Conservation (phyloP, 1,140 invertebrate species). For the Maniola jurtina region DNA sequence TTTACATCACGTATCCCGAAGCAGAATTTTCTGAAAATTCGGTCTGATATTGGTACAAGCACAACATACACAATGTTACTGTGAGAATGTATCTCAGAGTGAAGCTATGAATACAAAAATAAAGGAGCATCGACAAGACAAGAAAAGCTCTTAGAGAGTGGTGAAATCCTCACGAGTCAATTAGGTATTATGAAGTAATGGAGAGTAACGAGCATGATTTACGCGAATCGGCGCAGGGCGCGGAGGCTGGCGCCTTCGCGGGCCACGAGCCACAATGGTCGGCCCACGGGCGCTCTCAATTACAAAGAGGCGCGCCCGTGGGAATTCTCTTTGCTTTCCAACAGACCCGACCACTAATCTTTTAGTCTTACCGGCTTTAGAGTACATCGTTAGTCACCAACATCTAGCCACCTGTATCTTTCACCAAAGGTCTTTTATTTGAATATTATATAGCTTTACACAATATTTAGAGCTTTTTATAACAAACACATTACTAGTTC, state of each 20-base stretch:
- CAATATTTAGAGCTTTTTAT: too few species aligned
- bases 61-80: background rate
- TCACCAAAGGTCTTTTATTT: background rate
- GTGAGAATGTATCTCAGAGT: background rate
- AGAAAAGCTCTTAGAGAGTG: conserved; percentile 43
- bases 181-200: conserved; percentile 77
- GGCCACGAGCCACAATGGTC: conserved; percentile 66
- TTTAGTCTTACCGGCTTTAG: conserved; percentile 53
- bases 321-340: conserved; percentile 54
- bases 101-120: conserved; percentile 38
- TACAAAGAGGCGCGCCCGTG: conserved; percentile 73
- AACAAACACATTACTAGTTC: too few species aligned
- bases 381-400: conserved; percentile 20
- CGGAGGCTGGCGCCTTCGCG: conserved; percentile 45
- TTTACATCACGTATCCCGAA: conserved; percentile 17
- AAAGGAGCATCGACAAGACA: conserved; percentile 17
- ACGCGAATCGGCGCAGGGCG: conserved; percentile 49
- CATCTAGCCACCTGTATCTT: conserved; percentile 7
- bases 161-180: conserved; percentile 69
- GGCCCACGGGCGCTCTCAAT: conserved; percentile 76
- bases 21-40: background rate
- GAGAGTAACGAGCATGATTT: conserved; percentile 77
- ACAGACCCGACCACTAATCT: conserved; percentile 63
- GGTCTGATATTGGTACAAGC: background rate
- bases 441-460: too few species aligned